Conservation (phyloP, 2,888 invertebrate species). For the Autographa pulchrina region DNA sequence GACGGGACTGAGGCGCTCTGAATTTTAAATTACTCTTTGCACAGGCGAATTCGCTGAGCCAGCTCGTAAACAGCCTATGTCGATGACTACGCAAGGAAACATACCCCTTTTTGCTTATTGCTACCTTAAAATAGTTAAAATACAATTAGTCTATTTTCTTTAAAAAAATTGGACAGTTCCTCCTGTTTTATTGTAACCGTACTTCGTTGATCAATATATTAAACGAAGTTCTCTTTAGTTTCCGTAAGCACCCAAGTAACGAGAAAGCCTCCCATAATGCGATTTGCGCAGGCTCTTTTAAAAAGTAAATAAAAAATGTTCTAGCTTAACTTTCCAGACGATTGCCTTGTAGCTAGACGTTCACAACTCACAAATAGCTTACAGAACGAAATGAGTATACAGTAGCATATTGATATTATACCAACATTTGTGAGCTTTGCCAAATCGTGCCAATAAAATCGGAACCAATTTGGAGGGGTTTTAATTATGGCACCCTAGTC, state of each 20-base stretch:
- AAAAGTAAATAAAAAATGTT: slow-evolving; percentile 54
- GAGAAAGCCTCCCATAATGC: slow-evolving; percentile 35
- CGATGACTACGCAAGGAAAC: slow-evolving; percentile 54
- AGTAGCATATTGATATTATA: slow-evolving; percentile 18
- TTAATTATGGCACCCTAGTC: slow-evolving; percentile 46
- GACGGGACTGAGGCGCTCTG: slow-evolving; percentile 77
- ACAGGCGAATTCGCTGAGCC: slow-evolving; percentile 79
- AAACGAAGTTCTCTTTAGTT: slow-evolving; percentile 33
- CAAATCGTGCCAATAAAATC: slow-evolving; percentile 32
- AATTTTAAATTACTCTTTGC: slow-evolving; percentile 87
- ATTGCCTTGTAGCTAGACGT: slow-evolving; percentile 60
- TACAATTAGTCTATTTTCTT: neutral
- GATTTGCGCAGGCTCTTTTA: slow-evolving; percentile 36
- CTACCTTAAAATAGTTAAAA: slow-evolving; percentile 17
- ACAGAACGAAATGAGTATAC: slow-evolving; percentile 32
- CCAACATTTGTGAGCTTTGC: slow-evolving; percentile 17
- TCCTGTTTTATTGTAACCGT: too few species aligned
- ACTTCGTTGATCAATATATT: neutral
- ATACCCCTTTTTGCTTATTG: slow-evolving; percentile 47
- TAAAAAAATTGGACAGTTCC: neutral
- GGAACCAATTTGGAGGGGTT: slow-evolving; percentile 36
- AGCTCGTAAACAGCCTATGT: slow-evolving; percentile 75
- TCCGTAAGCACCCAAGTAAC: slow-evolving; percentile 35
- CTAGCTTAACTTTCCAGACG: slow-evolving; percentile 69
- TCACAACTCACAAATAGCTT: slow-evolving; percentile 37